phyloP scores from a whole-genome alignment of 2,888 invertebrate genomes.

The Carpatolechia fugitivella region DNA sequence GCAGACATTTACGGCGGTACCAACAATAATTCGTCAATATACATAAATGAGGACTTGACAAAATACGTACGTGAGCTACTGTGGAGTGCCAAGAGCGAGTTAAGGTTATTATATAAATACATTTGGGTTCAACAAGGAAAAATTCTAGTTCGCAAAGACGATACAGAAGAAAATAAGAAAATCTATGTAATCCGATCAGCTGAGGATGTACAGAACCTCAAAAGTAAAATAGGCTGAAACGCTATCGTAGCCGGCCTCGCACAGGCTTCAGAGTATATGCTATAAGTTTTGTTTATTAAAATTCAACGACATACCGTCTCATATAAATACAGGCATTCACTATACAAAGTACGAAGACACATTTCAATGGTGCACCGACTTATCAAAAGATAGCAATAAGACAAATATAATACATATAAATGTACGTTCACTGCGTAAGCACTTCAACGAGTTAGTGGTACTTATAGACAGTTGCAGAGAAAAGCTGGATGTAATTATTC shows the following conservation, averaged over 20 bases:
- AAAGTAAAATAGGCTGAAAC: background rate
- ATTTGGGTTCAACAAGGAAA: slow-evolving; percentile 16
- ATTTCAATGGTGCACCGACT: background rate
- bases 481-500: no score
- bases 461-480: no score
- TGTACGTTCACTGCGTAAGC: background rate
- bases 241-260: background rate
- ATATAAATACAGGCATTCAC: background rate
- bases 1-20: background rate
- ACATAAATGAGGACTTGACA: background rate
- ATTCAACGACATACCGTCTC: background rate
- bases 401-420: slow-evolving; percentile 8
- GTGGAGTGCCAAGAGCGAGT: background rate
- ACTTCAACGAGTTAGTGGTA: no score
- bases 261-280: background rate
- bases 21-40: background rate
- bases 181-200: slow-evolving; percentile 2
- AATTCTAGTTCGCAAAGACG: slow-evolving; percentile 5
- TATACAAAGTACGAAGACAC: slow-evolving; percentile 3
- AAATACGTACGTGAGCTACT: slow-evolving; percentile 5
- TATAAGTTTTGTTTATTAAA: background rate
- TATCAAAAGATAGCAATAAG: background rate
- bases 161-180: slow-evolving; percentile 4
- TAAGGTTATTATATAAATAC: background rate
- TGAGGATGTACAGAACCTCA: slow-evolving; percentile 3